phyloP scores from a whole-genome alignment of 2,113 vertebrate species.

The Hydrolagus affinis region DNA sequence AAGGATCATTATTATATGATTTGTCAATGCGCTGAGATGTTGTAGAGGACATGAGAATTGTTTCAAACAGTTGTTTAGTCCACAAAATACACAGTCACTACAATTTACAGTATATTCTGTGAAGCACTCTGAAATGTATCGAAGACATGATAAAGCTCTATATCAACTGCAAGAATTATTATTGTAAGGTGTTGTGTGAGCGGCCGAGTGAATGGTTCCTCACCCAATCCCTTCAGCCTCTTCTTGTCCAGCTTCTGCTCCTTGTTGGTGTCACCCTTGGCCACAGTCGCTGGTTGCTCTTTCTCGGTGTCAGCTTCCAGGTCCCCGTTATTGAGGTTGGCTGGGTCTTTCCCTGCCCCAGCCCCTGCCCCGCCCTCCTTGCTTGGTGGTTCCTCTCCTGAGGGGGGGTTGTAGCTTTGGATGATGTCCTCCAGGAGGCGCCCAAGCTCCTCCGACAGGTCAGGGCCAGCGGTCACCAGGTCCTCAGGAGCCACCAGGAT shows the following conservation, averaged over 20 bases:
- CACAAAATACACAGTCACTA: no score
- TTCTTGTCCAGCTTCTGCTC: constrained; percentile 90
- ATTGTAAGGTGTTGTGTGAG: not conserved
- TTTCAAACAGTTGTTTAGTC: no score
- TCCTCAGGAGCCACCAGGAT: not conserved
- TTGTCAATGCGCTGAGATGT: no score
- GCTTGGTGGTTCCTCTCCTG: constrained; percentile 42
- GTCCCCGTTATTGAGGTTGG: constrained; percentile 43
- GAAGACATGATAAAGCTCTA: not conserved
- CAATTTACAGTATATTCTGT: no score
- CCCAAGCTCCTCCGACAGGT: constrained; percentile 67
- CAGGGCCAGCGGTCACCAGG: constrained; percentile 28
- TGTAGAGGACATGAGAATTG: no score
- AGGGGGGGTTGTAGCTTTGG: constrained; percentile 54
- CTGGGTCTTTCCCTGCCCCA: constrained; percentile 46
- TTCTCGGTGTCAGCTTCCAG: constrained; percentile 49
- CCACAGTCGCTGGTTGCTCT: constrained; percentile 42
- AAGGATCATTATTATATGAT: no score
- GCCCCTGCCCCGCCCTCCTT: constrained; percentile 49
- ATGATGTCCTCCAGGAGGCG: constrained; percentile 80
- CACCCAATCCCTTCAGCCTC: constrained; percentile 77
- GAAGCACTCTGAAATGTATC: no score
- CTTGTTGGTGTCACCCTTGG: constrained; percentile 59
- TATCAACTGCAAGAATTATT: no score
- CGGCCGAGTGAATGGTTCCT: not conserved